phyloP scores from a whole-genome alignment of 2,113 vertebrate species.

The Peucedramus taeniatus region DNA sequence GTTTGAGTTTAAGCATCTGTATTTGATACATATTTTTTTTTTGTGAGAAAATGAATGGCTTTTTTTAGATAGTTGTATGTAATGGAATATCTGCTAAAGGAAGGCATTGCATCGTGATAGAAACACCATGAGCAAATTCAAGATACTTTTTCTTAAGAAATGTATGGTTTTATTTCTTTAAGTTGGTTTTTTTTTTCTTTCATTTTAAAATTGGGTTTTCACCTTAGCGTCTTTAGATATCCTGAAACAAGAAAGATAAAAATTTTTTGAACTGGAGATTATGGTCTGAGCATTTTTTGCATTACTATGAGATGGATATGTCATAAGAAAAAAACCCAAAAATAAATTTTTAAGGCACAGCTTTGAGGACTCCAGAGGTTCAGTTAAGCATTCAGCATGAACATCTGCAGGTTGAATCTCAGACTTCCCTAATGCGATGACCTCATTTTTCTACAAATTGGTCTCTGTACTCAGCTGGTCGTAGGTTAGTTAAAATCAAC shows the following conservation, averaged over 20 bases:
- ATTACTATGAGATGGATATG: not conserved
- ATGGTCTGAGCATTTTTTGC: not conserved
- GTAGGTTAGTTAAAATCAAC: not conserved
- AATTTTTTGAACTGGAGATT: not conserved
- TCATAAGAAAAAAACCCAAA: not conserved
- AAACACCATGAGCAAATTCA: not conserved
- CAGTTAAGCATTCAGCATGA: not conserved
- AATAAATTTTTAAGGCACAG: not conserved
- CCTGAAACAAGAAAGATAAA: not conserved
- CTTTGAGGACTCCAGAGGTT: not conserved
- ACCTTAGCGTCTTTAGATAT: not conserved
- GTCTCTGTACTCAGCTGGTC: not conserved
- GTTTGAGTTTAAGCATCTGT: not conserved
- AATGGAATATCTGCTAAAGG: not conserved
- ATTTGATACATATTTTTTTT: not conserved
- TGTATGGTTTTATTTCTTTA: not conserved
- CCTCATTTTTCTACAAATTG: constrained; percentile 9
- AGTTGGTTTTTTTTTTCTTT: not conserved
- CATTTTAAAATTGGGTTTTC: not conserved
- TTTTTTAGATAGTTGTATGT: not conserved
- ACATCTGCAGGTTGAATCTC: not conserved
- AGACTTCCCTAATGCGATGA: not conserved
- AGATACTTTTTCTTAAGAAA: not conserved
- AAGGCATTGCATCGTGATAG: not conserved
- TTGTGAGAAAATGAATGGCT: not conserved